Evolutionary conservation across 2,888 invertebrate genomes (phyloP).

Genomic region (Nomada fabriciana): DNA sequence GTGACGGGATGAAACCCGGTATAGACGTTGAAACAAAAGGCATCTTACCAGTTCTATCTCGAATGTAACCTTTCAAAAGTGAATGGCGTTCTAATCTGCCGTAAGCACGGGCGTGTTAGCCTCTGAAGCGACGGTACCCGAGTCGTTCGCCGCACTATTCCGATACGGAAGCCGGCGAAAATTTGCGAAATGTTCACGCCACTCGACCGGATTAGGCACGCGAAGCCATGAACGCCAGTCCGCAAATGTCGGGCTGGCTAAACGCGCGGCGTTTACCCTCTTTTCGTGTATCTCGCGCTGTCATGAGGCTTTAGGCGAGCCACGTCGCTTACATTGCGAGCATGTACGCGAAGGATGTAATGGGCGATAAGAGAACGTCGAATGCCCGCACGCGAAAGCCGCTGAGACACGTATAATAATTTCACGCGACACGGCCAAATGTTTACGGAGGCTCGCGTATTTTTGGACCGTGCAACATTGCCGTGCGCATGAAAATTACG

Average conservation of each 20-base stretch:
- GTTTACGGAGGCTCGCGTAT: neutral
- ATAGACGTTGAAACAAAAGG: neutral
- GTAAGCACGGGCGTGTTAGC: constrained; percentile 43
- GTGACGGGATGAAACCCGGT: neutral
- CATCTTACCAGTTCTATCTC: constrained; percentile 15
- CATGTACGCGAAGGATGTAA: constrained; percentile 3
- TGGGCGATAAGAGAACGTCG: constrained; percentile 42
- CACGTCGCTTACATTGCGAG: constrained; percentile 20
- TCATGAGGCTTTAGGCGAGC: neutral
- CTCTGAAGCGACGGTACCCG: constrained; percentile 3
- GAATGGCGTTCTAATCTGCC: constrained; percentile 54
- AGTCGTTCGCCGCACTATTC: neutral
- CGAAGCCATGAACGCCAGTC: constrained; percentile 26
- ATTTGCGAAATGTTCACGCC: constrained; percentile 45
- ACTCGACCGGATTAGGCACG: constrained; percentile 44
- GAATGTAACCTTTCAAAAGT: constrained; percentile 48
- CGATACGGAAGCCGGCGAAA: constrained; percentile 28
- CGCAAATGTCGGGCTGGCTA: constrained; percentile 34
- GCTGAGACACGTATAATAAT: constrained; percentile 43
- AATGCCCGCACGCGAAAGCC: constrained; percentile 7
- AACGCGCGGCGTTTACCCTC: constrained; percentile 18
- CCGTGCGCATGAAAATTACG: neutral
- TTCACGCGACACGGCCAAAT: neutral
- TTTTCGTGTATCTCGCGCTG: neutral
- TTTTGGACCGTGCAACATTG: constrained; percentile 17